phyloP scores from a whole-genome alignment of 2,797 vertebrate genomes.

The Carduelis carduelis region DNA sequence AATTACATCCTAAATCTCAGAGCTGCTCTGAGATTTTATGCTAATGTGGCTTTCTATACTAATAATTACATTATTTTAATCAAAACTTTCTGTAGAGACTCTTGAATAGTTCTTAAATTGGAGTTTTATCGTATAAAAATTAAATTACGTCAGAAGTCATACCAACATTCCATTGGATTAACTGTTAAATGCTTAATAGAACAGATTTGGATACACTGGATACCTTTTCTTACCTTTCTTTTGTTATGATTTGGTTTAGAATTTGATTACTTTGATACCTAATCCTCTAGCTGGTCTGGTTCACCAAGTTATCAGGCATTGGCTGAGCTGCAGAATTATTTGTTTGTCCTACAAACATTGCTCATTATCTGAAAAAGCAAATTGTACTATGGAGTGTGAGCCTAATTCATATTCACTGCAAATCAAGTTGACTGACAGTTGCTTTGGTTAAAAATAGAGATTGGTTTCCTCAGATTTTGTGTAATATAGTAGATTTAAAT shows the following conservation, averaged over 20 bases:
- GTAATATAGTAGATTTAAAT: neutral
- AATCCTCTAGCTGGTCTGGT: neutral
- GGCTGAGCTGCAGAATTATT: neutral
- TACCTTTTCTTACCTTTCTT: neutral
- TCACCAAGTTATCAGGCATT: neutral
- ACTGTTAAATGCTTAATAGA: neutral
- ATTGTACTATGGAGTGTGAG: rapidly evolving
- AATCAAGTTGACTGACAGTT: neutral
- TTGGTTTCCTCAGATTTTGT: neutral
- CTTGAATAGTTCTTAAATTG: neutral
- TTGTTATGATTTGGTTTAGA: neutral
- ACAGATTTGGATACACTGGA: neutral
- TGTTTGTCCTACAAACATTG: neutral
- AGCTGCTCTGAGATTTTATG: neutral
- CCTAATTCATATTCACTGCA: neutral
- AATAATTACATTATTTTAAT: neutral
- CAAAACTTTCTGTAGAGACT: neutral
- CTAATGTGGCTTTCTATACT: neutral
- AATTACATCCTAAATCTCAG: neutral
- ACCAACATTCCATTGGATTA: neutral
- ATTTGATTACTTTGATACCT: neutral
- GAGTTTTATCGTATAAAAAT: neutral
- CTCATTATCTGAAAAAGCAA: neutral
- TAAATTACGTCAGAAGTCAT: neutral
- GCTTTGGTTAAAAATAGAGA: neutral